Base-by-base conservation (phyloP, 2,113 vertebrate species). In the Sapajus apella region DNA sequence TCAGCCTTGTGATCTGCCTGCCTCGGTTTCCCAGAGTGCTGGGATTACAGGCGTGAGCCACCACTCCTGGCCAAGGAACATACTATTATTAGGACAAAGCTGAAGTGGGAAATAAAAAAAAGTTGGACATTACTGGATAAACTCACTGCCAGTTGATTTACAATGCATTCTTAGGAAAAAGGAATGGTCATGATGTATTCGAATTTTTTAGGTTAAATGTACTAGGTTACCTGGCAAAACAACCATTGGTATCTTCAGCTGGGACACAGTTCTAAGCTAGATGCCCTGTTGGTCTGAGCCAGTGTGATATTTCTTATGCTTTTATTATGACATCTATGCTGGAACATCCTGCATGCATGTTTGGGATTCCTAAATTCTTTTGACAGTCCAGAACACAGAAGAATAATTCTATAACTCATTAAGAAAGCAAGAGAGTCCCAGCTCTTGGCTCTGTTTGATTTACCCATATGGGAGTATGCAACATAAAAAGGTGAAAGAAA, bases 401-500 rank as follows among this genome's bases (percentile, higher is more conserved):
- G 85, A 89, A 55, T 86, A 47, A 91, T 96, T 96, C 97, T 91
- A 95, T 70, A 92, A 56, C 76, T 97, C 35, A n/a, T 94, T 96
- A 95, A 83, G 87, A 86, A 97, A 98, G 80, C 96, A 52, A 94
- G 81, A 97, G 90, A 83, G 70, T 66, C 85, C 89, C 87, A 96
- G 96, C 20, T 97, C 88, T 92, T 97, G 97, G 95, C 81, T 97
- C 85, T n/a, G 20, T 73, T 95, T 80, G 75, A 88, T 95, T 92
- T 91, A 92, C 97, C 91, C 75, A 40, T 96, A 96, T 95, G 95
- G 95, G 96, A 79, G 16, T 32, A 94, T 75, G 95, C 58, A 61
- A 96, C 92, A 95, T 72, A 93, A 97, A 98, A 97, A 80, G 52
- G 90, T 91, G 64, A 96, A 98, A 97, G 87, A 96, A 98, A 98